Evolutionary conservation across 2,797 vertebrate species (phyloP).

Genomic region (Hypotaenidia philippensis): DNA sequence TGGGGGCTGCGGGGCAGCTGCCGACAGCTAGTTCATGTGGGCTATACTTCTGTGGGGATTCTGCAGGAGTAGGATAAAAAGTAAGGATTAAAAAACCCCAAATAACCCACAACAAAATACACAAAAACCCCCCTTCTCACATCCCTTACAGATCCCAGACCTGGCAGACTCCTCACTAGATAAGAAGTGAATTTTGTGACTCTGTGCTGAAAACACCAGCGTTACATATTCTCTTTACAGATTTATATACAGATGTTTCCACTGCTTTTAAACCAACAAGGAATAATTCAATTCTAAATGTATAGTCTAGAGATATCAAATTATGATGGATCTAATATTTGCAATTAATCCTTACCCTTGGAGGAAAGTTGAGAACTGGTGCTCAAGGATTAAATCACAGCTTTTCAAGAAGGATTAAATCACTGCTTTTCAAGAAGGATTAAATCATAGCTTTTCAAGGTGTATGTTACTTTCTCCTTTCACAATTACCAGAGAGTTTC

Average conservation of each 20-base stretch:
- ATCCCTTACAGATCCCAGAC: background rate
- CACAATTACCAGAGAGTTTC: background rate
- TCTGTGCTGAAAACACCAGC: background rate
- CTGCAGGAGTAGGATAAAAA: background rate
- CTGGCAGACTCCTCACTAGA: background rate
- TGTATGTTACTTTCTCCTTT: background rate
- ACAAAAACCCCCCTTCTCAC: fast-evolving
- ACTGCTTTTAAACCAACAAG: background rate
- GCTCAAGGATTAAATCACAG: background rate
- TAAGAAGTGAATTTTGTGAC: background rate
- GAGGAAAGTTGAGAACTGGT: background rate
- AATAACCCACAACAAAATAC: too few relatives aligned
- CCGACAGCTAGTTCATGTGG: fast-evolving
- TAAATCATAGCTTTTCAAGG: background rate
- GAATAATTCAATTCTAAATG: background rate
- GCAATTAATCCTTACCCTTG: background rate
- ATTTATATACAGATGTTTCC: background rate
- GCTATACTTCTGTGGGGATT: background rate
- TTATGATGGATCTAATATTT: background rate
- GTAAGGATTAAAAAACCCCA: background rate
- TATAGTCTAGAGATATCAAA: background rate
- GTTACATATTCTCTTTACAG: background rate
- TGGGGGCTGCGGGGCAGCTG: background rate
- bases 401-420: background rate
- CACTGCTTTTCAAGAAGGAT: background rate